Conservation (phyloP, 2,888 invertebrate species). For the Tinea pellionella region DNA sequence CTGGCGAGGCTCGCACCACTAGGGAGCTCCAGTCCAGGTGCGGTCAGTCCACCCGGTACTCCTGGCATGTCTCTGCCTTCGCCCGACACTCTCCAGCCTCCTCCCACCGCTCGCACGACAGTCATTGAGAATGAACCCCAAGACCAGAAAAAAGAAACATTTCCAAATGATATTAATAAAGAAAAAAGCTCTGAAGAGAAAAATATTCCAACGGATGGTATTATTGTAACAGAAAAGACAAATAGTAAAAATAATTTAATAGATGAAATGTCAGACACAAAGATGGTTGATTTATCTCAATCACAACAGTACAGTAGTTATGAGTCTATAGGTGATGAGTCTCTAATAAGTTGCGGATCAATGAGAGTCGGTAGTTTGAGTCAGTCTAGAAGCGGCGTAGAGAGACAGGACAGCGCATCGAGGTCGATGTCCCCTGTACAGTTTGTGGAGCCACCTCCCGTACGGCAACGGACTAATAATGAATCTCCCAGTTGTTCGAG, state of each 20-base stretch:
- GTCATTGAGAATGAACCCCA: slow-evolving; percentile 39
- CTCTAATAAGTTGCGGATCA: slow-evolving; percentile 55
- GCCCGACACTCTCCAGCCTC: slow-evolving; percentile 31
- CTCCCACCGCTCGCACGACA: slow-evolving; percentile 34
- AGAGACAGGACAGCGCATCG: slow-evolving; percentile 53
- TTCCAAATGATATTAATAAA: slow-evolving; percentile 44
- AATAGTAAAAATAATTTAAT: slow-evolving; percentile 57
- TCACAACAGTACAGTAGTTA: slow-evolving; percentile 61
- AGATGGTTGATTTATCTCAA: slow-evolving; percentile 64
- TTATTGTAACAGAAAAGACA: slow-evolving; percentile 63
- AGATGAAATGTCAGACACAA: slow-evolving; percentile 64
- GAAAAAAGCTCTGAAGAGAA: slow-evolving; percentile 43
- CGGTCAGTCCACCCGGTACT: slow-evolving; percentile 58
- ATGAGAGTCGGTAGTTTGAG: slow-evolving; percentile 51
- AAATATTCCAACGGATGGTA: slow-evolving; percentile 53
- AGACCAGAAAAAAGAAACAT: slow-evolving; percentile 47
- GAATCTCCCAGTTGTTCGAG: slow-evolving; percentile 60
- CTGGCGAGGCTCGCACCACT: slow-evolving; percentile 78
- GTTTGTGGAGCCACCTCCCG: slow-evolving; percentile 58
- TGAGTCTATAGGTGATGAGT: slow-evolving; percentile 61
- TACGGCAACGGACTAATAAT: slow-evolving; percentile 41
- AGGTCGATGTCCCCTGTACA: slow-evolving; percentile 58
- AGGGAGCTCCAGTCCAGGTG: slow-evolving; percentile 57
- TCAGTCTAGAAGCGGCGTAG: slow-evolving; percentile 46
- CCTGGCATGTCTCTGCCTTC: slow-evolving; percentile 49